phyloP scores from a whole-genome alignment of 1,140 invertebrate genomes.

The Bombus waltoni region DNA sequence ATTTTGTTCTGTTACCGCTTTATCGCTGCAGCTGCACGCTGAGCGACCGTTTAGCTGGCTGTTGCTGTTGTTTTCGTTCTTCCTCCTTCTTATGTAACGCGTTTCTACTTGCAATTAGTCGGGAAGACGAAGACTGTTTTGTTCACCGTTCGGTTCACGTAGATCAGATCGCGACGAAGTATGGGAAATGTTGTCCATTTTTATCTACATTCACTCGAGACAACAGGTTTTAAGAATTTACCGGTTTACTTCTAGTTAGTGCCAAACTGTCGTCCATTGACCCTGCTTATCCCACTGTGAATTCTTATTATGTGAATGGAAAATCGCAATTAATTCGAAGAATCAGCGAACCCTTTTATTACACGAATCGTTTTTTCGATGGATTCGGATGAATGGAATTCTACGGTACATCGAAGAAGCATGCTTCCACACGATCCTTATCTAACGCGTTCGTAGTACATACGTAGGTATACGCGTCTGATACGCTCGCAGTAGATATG shows the following conservation, averaged over 20 bases:
- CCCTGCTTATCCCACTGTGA: fast-evolving
- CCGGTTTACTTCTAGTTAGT: background rate
- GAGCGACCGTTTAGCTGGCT: background rate
- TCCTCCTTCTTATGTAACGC: background rate
- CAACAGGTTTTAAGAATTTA: background rate
- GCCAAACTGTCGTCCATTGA: background rate
- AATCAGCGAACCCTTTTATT: no score
- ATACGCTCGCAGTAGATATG: no score
- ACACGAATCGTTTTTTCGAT: background rate
- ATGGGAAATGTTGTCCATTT: background rate
- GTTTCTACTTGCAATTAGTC: background rate
- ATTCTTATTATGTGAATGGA: background rate
- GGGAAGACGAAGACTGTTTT: background rate
- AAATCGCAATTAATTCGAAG: no score
- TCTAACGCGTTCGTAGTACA: background rate
- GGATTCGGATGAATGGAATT: background rate
- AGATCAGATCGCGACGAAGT: background rate
- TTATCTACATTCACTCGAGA: background rate
- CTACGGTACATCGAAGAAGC: background rate
- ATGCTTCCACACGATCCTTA: background rate
- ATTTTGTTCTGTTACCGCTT: slow-evolving; percentile 47
- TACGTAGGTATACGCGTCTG: background rate
- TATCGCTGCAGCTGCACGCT: slow-evolving; percentile 10
- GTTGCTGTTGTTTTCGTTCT: slow-evolving; percentile 6
- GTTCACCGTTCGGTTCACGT: background rate